A percentile compares a stretch with the other conserved stretches of the same genome.
Conservation (phyloP, 2,797 vertebrate genomes). For the Cephalopachus bancanus region DNA sequence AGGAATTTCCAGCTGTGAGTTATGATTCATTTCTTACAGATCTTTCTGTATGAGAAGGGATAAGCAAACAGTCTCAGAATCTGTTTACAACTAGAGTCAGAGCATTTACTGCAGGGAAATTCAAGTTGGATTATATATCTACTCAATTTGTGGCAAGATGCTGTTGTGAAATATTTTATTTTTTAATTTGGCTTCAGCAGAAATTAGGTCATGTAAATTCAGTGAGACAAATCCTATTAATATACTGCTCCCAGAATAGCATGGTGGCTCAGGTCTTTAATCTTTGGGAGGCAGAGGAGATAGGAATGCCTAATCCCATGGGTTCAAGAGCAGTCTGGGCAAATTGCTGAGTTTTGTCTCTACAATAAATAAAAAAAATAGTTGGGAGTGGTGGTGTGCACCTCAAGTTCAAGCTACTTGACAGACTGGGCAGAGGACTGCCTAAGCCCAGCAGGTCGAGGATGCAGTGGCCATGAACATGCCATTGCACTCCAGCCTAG, state of each 20-base stretch:
- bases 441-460: too few relatives aligned
- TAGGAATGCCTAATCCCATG: too few relatives aligned
- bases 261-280: too few relatives aligned
- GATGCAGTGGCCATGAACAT: too few relatives aligned
- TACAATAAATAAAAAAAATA: too few relatives aligned
- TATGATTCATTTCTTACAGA: not conserved
- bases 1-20: not conserved
- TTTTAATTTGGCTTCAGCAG: slow-evolving; percentile 51
- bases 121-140: slow-evolving; percentile 40
- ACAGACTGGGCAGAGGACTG: too few relatives aligned
- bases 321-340: too few relatives aligned
- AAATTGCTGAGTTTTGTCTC: too few relatives aligned
- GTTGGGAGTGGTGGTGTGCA: too few relatives aligned
- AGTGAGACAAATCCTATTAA: not conserved
- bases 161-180: slow-evolving; percentile 59
- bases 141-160: slow-evolving; percentile 63
- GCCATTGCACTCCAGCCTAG: too few relatives aligned
- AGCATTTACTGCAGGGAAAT: not conserved
- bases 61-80: slow-evolving; percentile 15
- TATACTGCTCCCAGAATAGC: not conserved
- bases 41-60: not conserved
- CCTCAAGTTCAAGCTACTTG: too few relatives aligned
- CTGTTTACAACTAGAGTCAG: not conserved
- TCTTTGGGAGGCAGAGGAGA: too few relatives aligned
- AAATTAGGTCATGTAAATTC: not conserved